Evolutionary conservation across 2,113 vertebrate species (phyloP).

Genomic region (Crocuta crocuta): DNA sequence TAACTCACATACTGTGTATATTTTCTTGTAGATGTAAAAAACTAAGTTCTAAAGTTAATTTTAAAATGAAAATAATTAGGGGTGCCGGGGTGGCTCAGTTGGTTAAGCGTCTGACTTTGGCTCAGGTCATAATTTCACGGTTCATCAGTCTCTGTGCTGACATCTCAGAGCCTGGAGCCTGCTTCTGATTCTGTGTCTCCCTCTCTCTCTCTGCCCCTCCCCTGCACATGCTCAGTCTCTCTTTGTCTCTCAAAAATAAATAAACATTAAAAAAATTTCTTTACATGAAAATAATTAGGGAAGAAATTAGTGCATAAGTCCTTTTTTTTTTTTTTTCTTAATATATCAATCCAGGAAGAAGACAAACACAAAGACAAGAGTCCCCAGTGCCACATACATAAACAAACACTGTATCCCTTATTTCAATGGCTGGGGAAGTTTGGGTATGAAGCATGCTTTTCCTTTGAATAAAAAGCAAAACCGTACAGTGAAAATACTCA

Average conservation of each 20-base stretch:
- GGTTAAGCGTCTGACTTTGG: too few relatives aligned
- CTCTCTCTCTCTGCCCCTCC: too few relatives aligned
- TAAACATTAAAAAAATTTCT: too few relatives aligned
- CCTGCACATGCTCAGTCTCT: too few relatives aligned
- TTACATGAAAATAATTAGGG: not conserved
- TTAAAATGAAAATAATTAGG: not conserved
- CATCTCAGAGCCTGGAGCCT: too few relatives aligned
- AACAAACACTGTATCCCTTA: not conserved
- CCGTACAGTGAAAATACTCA: not conserved
- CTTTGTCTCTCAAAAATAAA: too few relatives aligned
- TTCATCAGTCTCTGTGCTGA: too few relatives aligned
- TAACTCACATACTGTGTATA: not conserved
- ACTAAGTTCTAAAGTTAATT: constrained; percentile 35
- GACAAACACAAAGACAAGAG: not conserved
- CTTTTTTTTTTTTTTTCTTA: not conserved
- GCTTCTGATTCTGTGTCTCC: too few relatives aligned
- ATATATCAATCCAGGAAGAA: not conserved
- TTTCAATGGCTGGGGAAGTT: not conserved
- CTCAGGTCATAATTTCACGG: too few relatives aligned
- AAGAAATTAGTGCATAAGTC: not conserved
- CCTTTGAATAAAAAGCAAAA: constrained; percentile 28
- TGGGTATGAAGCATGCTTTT: not conserved
- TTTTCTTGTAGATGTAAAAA: not conserved
- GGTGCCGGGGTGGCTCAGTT: not conserved
- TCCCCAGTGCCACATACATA: not conserved